phyloP scores from a whole-genome alignment of 2,113 vertebrate species.

The Capreolus pygargus region DNA sequence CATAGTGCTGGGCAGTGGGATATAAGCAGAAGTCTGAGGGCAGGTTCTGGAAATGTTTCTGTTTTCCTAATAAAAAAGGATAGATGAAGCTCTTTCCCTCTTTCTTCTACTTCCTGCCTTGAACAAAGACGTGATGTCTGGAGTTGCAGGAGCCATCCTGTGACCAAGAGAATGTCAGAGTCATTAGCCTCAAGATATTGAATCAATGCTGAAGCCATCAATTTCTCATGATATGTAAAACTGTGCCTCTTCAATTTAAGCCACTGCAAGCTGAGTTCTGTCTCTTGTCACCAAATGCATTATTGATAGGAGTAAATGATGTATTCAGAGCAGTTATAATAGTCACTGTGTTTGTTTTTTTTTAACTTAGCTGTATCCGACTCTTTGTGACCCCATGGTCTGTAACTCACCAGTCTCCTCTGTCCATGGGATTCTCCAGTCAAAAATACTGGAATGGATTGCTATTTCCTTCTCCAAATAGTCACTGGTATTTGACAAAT shows the following conservation, averaged over 20 bases:
- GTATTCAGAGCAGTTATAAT: neutral
- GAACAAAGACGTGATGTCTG: neutral
- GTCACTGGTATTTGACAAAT: neutral
- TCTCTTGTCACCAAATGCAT: neutral
- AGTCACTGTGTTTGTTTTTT: neutral
- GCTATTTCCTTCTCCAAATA: neutral
- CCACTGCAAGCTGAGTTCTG: neutral
- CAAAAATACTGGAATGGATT: neutral
- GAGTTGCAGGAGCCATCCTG: neutral
- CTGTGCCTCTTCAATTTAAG: neutral
- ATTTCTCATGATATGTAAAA: neutral
- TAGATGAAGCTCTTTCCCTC: neutral
- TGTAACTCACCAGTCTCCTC: neutral
- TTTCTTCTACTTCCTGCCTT: neutral
- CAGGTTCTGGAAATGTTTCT: neutral
- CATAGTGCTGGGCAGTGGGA: neutral
- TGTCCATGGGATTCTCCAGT: neutral
- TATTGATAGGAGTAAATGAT: neutral
- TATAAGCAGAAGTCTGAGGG: neutral
- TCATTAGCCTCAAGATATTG: neutral
- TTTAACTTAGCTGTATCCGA: neutral
- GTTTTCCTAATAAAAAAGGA: neutral
- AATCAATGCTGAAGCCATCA: neutral
- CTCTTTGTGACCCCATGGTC: neutral
- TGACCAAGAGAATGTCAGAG: neutral